Evolutionary conservation across 2,888 invertebrate genomes (phyloP).

Genomic region (Clitarchus hookeri): DNA sequence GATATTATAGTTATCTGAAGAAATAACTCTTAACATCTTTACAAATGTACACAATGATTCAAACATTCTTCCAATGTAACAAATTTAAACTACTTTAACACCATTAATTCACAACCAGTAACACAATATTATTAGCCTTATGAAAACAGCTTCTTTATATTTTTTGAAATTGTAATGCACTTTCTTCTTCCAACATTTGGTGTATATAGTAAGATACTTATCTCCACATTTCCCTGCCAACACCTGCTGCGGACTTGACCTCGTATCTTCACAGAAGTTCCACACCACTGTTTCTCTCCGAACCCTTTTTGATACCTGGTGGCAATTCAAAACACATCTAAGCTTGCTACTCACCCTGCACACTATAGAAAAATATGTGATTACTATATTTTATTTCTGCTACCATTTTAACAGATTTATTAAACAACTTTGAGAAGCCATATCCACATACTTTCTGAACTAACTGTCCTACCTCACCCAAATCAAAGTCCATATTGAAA

Average conservation of each 20-base stretch:
- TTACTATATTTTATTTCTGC: no score
- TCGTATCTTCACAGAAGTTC: not conserved
- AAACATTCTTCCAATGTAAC: not conserved
- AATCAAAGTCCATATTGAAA: no score
- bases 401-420: no score
- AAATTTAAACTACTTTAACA: conserved; percentile 1
- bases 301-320: not conserved
- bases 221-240: not conserved
- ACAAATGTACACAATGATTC: not conserved
- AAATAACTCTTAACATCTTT: not conserved
- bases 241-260: not conserved
- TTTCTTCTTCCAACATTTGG: not conserved
- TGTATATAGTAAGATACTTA: not conserved
- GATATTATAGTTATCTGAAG: not conserved
- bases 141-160: not conserved
- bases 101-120: not conserved
- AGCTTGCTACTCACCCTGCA: no score
- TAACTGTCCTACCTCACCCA: no score
- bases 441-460: no score
- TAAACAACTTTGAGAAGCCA: no score
- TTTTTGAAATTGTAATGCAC: not conserved
- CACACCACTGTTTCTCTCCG: not conserved
- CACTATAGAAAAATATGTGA: no score
- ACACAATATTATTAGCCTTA: conserved; percentile 6
- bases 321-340: not conserved